Conservation (phyloP, 1,140 invertebrate genomes). For the Hypsibius dujardini region DNA sequence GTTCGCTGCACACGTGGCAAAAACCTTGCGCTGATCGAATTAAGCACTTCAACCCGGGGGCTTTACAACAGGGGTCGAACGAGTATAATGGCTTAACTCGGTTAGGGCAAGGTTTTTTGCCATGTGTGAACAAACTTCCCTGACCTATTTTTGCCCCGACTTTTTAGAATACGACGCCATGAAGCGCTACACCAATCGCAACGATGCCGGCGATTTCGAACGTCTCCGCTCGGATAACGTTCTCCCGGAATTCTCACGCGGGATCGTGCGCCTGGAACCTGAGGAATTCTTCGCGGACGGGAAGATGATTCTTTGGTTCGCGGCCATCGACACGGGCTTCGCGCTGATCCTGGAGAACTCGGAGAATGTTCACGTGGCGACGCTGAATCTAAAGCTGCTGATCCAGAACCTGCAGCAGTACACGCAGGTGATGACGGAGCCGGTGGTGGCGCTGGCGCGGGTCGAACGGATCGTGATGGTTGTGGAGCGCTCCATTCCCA, state of each 20-base stretch:
- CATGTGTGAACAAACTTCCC: too few species aligned
- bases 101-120: too few species aligned
- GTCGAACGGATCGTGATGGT: background rate
- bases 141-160: too few species aligned
- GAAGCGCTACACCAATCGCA: constrained; percentile 1
- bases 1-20: too few species aligned
- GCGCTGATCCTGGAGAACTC: background rate
- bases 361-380: background rate
- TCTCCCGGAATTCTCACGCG: background rate
- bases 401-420: constrained; percentile 9
- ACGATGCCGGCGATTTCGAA: constrained; percentile 8
- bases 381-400: background rate
- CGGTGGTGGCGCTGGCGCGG: background rate
- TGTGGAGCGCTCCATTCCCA: background rate
- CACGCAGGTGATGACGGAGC: background rate
- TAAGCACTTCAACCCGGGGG: too few species aligned
- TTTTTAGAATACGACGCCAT: constrained; percentile 3
- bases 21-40: too few species aligned
- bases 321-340: background rate
- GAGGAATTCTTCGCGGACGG: background rate
- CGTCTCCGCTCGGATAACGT: background rate
- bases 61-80: too few species aligned
- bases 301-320: background rate
- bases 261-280: background rate
- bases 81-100: too few species aligned